Evolutionary conservation across 1,140 invertebrate genomes (phyloP), one percentile per base, ranked within the genome.

Genomic region (Plectus sambesii): DNA sequence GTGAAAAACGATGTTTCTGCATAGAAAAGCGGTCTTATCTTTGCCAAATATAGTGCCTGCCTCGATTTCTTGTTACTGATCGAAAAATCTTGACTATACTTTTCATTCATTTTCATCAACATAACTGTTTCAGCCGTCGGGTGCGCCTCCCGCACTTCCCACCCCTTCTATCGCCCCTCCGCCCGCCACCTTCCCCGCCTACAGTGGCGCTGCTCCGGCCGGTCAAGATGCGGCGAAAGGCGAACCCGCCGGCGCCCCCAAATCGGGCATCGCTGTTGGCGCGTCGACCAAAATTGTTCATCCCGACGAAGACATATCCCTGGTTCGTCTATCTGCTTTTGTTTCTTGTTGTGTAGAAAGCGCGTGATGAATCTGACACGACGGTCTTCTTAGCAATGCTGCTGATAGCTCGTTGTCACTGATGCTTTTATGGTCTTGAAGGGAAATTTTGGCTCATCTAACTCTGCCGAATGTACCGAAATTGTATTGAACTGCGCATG

Each of bases 301-400:
- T 51, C 73, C 73, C 20, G 73, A 75, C 58, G 73, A 75, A 49
- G 69, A 73, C 47, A 69, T 73, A 20, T 75, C 73, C 20, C 47
- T 75, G 69, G 73, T 75, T 56, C 67, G 63, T 69, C 43, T 20
- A 44, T 15, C 17, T 17, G 12, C 22, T 49, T 33, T 8, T 38
- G 25, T 33, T 22, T 8, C 19, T 33, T 41, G 22, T 58, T 9
- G 20, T 47, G 24, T n/a, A n/a, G n/a, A n/a, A n/a, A n/a, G n/a
- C n/a, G n/a, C n/a, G n/a, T n/a, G n/a, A n/a, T n/a, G n/a, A n/a
- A n/a, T n/a, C n/a, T n/a, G n/a, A n/a, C n/a, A n/a, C n/a, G n/a
- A n/a, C n/a, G n/a, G n/a, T n/a, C n/a, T n/a, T n/a, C n/a, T n/a
- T n/a, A n/a, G n/a, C n/a, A n/a, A n/a, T n/a, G n/a, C n/a, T n/a